These are phyloP conservation scores for Cryptocheilus praepositus DNA, from an alignment of 2,888 invertebrate genomes.

Conservation along the genomic window DNA sequence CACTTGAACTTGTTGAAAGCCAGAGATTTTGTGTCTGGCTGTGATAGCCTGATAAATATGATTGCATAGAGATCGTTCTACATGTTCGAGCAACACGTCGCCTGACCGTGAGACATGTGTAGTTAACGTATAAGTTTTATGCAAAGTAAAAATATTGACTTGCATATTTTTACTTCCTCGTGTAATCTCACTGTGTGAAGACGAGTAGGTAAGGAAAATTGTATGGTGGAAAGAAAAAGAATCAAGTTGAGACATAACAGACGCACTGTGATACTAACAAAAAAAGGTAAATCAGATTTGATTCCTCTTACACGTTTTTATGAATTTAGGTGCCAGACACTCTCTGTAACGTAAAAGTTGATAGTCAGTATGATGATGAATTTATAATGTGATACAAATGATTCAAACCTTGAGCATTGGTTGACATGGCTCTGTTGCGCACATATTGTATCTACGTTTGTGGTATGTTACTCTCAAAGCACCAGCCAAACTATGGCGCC, in stretches of 20 bases:
- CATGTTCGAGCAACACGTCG: not conserved
- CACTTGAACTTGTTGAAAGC: constrained; percentile 29
- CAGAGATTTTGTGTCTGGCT: constrained; percentile 31
- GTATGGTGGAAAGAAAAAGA: constrained; percentile 36
- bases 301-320: constrained; percentile 74
- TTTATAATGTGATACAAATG: constrained; percentile 72
- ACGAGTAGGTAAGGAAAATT: constrained; percentile 47
- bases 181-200: constrained; percentile 29
- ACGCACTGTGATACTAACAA: constrained; percentile 63
- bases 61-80: constrained; percentile 1
- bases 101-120: not conserved
- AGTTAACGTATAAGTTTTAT: not conserved
- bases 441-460: constrained; percentile 73
- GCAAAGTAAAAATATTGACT: constrained; percentile 32
- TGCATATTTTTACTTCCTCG: constrained; percentile 36
- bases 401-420: constrained; percentile 70
- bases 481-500: constrained; percentile 69
- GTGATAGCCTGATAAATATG: constrained; percentile 14
- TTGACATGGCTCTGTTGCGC: constrained; percentile 71
- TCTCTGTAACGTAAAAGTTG: constrained; percentile 71
- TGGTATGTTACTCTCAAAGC: constrained; percentile 73
- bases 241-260: constrained; percentile 52
- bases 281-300: constrained; percentile 65
- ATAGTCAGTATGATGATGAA: constrained; percentile 72
- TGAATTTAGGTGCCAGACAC: constrained; percentile 74